A percentile compares a stretch with the other conserved stretches of the same genome.
These are phyloP conservation scores for Nyctereutes procyonoides DNA, from an alignment of 2,113 vertebrate species.

Conservation along the genomic window DNA sequence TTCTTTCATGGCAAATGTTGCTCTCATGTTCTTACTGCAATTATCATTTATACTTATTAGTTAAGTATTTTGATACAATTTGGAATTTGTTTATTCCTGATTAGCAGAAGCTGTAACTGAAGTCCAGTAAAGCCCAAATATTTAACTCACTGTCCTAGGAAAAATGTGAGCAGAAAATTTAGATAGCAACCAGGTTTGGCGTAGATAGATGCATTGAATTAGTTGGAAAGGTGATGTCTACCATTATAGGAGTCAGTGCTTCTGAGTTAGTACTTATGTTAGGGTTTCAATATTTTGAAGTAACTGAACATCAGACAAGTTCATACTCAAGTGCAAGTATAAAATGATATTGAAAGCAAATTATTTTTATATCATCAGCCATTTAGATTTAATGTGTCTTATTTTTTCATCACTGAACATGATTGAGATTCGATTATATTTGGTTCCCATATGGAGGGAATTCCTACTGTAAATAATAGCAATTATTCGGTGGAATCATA, in stretches of 20 bases:
- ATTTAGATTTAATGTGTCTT: conserved; percentile 19
- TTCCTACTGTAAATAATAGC: background rate
- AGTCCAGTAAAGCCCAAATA: background rate
- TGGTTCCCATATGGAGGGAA: background rate
- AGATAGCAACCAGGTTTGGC: background rate
- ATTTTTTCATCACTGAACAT: conserved; percentile 35
- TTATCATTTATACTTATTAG: conserved; percentile 12
- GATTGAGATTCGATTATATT: background rate
- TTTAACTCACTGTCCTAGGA: conserved; percentile 1
- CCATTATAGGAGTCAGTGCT: background rate
- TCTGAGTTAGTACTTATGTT: conserved; percentile 42
- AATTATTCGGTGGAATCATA: background rate
- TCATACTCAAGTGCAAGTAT: conserved; percentile 17
- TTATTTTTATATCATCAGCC: conserved; percentile 43
- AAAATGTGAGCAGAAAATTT: conserved; percentile 28
- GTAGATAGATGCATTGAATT: background rate
- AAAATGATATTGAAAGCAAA: conserved; percentile 46
- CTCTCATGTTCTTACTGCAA: conserved; percentile 41
- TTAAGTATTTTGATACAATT: conserved; percentile 26
- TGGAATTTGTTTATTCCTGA: conserved; percentile 40
- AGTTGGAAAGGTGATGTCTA: conserved; percentile 35
- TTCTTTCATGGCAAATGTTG: conserved; percentile 40
- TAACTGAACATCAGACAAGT: conserved; percentile 5
- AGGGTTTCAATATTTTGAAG: conserved; percentile 37
- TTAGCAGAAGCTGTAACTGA: conserved; percentile 46